phyloP scores from a whole-genome alignment of 1,140 invertebrate species.

The Uloborus diversus region DNA sequence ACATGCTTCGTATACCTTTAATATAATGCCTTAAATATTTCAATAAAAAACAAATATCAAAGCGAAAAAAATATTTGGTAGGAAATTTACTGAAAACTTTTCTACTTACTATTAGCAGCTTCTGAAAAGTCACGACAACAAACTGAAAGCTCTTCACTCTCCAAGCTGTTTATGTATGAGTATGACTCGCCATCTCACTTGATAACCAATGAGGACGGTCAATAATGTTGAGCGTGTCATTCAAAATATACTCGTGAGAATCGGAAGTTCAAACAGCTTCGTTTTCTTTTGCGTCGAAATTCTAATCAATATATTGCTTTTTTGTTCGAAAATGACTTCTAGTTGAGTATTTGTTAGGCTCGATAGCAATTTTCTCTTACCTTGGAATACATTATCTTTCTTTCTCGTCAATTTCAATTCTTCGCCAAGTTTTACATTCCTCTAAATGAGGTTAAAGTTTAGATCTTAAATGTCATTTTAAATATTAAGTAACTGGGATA shows the following conservation, averaged over 20 bases:
- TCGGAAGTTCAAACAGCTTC: slow-evolving; percentile 44
- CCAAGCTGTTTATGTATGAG: no score
- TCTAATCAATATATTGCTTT: slow-evolving; percentile 48
- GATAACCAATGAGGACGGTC: slow-evolving; percentile 34
- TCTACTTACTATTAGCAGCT: no score
- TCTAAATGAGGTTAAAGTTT: not conserved
- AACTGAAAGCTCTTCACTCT: no score
- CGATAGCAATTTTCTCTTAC: slow-evolving; percentile 11
- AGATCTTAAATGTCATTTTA: not conserved
- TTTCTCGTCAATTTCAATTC: not conserved
- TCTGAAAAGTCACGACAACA: no score
- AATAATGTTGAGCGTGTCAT: slow-evolving; percentile 47
- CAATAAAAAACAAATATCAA: no score
- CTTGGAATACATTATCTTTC: not conserved
- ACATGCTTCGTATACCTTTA: no score
- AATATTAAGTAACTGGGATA: not conserved
- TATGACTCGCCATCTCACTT: no score
- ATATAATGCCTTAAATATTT: no score
- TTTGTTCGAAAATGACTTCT: slow-evolving; percentile 50
- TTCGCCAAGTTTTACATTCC: not conserved
- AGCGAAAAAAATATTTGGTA: no score
- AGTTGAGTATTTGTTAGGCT: not conserved
- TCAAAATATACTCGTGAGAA: slow-evolving; percentile 50
- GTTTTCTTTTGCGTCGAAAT: slow-evolving; percentile 33
- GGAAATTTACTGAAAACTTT: no score